A percentile compares a stretch with the other conserved stretches of the same genome.
Conservation (phyloP, 2,113 vertebrate species). For the Amazona guildingii region DNA sequence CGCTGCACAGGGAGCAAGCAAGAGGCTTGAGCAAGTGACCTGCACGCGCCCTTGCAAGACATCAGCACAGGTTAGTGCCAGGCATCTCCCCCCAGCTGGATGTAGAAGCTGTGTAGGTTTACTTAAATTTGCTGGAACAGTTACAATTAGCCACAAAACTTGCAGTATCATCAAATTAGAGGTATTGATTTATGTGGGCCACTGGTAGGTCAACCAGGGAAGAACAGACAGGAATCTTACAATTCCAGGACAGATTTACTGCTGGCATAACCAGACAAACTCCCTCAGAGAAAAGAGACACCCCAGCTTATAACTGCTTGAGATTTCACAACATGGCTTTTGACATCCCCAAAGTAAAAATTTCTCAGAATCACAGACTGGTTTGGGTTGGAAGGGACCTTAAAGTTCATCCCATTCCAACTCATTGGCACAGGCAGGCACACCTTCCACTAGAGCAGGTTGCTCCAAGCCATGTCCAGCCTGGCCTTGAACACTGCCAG, state of each 20-base stretch:
- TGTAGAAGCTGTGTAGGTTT: background rate
- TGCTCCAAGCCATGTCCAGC: background rate
- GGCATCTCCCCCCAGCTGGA: background rate
- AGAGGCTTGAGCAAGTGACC: background rate
- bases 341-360: background rate
- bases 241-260: background rate
- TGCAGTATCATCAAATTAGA: background rate
- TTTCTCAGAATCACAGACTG: background rate
- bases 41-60: background rate
- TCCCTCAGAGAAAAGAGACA: background rate
- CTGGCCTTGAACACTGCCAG: background rate
- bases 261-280: background rate
- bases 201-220: background rate
- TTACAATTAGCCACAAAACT: background rate
- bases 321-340: background rate
- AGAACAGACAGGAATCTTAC: background rate
- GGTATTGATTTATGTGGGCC: background rate
- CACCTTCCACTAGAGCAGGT: background rate
- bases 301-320: background rate
- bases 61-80: background rate
- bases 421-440: background rate
- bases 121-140: background rate
- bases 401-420: background rate
- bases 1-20: background rate
- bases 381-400: background rate